Conservation (phyloP, 2,888 invertebrate genomes). For the Drosophila formosana region DNA sequence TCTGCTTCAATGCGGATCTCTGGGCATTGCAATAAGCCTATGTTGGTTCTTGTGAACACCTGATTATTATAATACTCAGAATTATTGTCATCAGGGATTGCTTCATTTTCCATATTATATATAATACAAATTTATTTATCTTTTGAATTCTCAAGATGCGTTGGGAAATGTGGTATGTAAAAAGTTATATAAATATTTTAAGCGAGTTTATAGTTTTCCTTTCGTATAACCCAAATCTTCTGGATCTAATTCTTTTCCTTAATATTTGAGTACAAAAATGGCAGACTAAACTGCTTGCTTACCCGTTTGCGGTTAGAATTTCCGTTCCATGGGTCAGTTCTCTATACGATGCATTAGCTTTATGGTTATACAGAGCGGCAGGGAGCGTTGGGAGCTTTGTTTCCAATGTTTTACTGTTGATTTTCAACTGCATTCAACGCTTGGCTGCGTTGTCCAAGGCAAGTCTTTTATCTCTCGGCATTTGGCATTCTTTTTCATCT, state of each 20-base stretch:
- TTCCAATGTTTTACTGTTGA: slow-evolving; percentile 8
- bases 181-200: too few species aligned
- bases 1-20: slow-evolving; percentile 6
- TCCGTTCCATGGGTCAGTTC: not conserved
- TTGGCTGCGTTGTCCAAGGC: not conserved
- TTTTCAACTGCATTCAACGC: slow-evolving; percentile 18
- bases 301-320: not conserved
- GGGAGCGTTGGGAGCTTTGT: slow-evolving; percentile 3
- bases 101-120: not conserved
- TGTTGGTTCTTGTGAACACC: slow-evolving; percentile 26
- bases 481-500: slow-evolving; percentile 51
- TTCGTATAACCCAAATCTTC: too few species aligned
- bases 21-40: slow-evolving; percentile 28
- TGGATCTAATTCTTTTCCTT: too few species aligned
- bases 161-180: too few species aligned
- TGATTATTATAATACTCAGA: slow-evolving; percentile 4
- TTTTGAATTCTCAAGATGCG: not conserved
- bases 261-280: too few species aligned
- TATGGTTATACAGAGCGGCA: too few species aligned
- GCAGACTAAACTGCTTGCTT: not conserved
- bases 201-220: too few species aligned
- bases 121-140: not conserved
- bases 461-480: slow-evolving; percentile 48
- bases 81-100: not conserved
- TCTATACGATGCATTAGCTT: not conserved